Evolutionary conservation across 2,797 vertebrate species (phyloP).

Genomic region (Chelonia mydas): DNA sequence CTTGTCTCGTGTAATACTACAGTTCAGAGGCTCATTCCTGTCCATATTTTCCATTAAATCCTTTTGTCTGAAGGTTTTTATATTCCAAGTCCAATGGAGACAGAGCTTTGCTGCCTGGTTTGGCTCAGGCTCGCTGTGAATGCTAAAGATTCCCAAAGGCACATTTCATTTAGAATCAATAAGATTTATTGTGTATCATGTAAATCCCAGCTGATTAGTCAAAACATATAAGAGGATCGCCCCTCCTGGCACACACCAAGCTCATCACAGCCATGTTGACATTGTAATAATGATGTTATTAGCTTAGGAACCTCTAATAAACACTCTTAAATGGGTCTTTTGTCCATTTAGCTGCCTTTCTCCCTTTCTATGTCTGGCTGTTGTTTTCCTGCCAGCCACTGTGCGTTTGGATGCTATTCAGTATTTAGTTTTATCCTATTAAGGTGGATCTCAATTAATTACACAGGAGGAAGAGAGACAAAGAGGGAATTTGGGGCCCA

Average conservation of each 20-base stretch:
- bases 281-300: not conserved
- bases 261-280: not conserved
- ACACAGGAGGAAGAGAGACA: slow-evolving; percentile 47
- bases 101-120: not conserved
- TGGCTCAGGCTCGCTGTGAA: not conserved
- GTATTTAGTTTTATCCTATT: slow-evolving; percentile 68
- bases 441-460: slow-evolving; percentile 76
- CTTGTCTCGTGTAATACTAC: not conserved
- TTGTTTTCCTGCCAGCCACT: slow-evolving; percentile 57
- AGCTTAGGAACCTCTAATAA: slow-evolving; percentile 21
- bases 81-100: not conserved
- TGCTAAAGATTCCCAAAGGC: not conserved
- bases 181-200: not conserved
- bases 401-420: slow-evolving; percentile 57
- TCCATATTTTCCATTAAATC: not conserved
- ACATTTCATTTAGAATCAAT: not conserved
- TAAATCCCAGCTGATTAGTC: not conserved
- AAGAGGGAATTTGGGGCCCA: slow-evolving; percentile 8
- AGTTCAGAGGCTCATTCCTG: not conserved
- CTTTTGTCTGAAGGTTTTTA: not conserved
- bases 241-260: accelerated
- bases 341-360: not conserved
- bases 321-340: slow-evolving; percentile 5
- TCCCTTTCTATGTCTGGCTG: not conserved
- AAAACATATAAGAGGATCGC: accelerated